These are phyloP conservation scores for Elephantulus edwardii DNA, from an alignment of 2,113 vertebrate species.

Conservation along the genomic window DNA sequence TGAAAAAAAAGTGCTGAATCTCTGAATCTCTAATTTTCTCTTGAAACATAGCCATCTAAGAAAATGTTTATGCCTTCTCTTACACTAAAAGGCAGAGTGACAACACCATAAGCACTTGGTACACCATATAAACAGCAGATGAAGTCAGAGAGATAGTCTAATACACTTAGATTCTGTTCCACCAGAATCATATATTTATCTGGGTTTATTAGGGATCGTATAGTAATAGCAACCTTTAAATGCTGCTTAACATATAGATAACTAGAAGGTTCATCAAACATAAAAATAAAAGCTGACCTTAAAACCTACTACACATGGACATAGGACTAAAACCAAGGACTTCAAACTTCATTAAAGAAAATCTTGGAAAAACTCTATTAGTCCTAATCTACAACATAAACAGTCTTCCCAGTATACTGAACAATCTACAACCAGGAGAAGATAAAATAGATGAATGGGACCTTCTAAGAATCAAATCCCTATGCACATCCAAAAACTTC, in stretches of 20 bases:
- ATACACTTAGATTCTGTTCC: conserved; percentile 97
- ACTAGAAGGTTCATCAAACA: conserved; percentile 99
- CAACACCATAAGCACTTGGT: conserved; percentile 97
- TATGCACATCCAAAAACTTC: too few relatives aligned
- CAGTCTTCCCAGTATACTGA: too few relatives aligned
- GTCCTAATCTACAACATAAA: too few relatives aligned
- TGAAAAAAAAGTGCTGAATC: conserved; percentile 96
- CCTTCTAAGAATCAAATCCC: too few relatives aligned
- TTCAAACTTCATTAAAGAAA: too few relatives aligned
- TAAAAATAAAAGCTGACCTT: too few relatives aligned
- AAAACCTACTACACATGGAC: too few relatives aligned
- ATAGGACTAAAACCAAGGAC: too few relatives aligned
- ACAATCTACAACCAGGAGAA: too few relatives aligned
- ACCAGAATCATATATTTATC: conserved; percentile 99
- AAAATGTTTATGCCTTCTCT: conserved; percentile 99
- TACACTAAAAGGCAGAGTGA: conserved; percentile 96
- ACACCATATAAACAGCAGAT: conserved; percentile 99
- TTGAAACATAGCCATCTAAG: conserved; percentile 98
- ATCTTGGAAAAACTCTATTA: too few relatives aligned
- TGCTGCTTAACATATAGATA: conserved; percentile 98
- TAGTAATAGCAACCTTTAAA: conserved; percentile 98
- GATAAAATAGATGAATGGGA: too few relatives aligned
- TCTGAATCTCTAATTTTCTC: conserved; percentile 97
- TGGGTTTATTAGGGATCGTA: conserved; percentile 97
- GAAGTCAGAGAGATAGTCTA: conserved; percentile 99